Conservation (phyloP, 2,797 vertebrate species). For the Euthynnus affinis region DNA sequence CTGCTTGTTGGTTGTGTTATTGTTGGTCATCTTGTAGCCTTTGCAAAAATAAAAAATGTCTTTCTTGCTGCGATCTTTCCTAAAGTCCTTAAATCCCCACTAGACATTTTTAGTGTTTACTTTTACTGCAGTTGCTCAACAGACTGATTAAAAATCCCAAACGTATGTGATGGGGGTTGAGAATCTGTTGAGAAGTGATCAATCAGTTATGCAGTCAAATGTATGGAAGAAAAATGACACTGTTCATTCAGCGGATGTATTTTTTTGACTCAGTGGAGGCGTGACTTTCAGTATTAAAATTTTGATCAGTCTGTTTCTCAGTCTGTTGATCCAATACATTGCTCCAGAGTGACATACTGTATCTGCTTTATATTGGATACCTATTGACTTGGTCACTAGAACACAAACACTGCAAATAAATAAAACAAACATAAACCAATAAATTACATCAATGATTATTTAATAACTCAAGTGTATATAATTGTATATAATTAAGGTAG, state of each 20-base stretch:
- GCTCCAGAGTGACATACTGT: not conserved
- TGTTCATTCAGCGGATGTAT: constrained; percentile 21
- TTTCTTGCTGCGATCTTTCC: constrained; percentile 12
- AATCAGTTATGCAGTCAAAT: constrained; percentile 47
- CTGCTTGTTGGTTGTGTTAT: constrained; percentile 3
- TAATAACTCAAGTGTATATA: no score
- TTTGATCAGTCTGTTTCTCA: not conserved
- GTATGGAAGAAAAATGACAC: constrained; percentile 49
- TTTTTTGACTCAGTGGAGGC: constrained; percentile 17
- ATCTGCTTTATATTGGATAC: no score
- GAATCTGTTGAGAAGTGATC: constrained; percentile 47
- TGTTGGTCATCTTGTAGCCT: not conserved
- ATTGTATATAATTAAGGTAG: no score
- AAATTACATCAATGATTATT: no score
- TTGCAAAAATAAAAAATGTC: not conserved
- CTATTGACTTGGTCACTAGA: not conserved
- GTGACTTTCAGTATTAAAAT: not conserved
- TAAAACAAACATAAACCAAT: no score
- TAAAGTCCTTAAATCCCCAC: constrained; percentile 38
- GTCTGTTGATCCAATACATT: not conserved
- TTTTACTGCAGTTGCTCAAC: constrained; percentile 48
- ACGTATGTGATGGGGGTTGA: constrained; percentile 47
- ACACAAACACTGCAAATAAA: no score
- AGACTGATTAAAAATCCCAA: constrained; percentile 59
- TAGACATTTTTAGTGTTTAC: constrained; percentile 24